phyloP scores from a whole-genome alignment of 2,113 vertebrate genomes.

The Neotoma lepida region DNA sequence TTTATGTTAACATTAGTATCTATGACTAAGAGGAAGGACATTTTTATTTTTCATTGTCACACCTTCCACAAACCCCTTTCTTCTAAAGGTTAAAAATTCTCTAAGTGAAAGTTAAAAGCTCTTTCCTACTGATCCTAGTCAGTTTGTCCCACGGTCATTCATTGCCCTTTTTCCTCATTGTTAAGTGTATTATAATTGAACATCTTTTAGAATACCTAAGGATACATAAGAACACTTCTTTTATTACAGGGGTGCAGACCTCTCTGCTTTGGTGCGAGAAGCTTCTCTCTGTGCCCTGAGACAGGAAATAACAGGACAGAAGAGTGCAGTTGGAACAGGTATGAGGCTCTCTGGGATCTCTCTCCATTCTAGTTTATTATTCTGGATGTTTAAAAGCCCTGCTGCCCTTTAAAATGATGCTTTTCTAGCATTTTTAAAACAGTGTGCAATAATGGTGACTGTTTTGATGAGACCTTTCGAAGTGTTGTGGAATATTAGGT shows the following conservation, averaged over 20 bases:
- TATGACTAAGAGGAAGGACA: neutral
- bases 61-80: neutral
- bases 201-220: neutral
- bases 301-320: slow-evolving; percentile 82
- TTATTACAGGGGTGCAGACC: slow-evolving; percentile 86
- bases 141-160: neutral
- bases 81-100: neutral
- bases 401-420: neutral
- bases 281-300: slow-evolving; percentile 93
- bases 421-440: slow-evolving; percentile 56
- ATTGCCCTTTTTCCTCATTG: neutral
- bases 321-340: slow-evolving; percentile 61
- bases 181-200: neutral
- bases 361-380: neutral
- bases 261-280: slow-evolving; percentile 95
- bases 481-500: neutral
- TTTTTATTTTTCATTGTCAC: neutral
- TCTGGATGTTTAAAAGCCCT: neutral
- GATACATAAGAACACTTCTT: neutral
- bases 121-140: neutral
- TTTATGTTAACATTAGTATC: neutral
- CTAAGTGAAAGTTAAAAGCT: neutral
- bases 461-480: neutral
- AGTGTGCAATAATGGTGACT: slow-evolving; percentile 72
- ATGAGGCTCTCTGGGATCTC: neutral